Evolutionary conservation across 2,113 vertebrate species (phyloP).

Genomic region (Speoplatyrhinus poulsoni): DNA sequence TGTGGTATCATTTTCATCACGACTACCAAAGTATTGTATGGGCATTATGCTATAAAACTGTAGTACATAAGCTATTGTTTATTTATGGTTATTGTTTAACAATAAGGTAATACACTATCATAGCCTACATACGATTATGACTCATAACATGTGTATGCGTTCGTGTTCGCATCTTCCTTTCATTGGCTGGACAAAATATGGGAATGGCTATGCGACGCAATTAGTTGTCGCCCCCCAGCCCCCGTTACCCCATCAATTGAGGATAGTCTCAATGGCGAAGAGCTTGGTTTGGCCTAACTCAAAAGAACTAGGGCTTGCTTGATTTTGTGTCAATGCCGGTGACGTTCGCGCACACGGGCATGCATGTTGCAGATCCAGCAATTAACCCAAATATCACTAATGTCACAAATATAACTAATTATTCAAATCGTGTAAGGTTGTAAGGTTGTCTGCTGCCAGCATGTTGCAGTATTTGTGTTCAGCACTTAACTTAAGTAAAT

Average conservation of each 20-base stretch:
- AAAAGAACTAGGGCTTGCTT: constrained; percentile 50
- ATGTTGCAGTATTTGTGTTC: too few species aligned
- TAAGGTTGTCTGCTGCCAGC: too few species aligned
- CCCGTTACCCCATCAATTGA: constrained; percentile 66
- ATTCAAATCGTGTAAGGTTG: constrained; percentile 8
- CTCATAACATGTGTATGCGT: constrained; percentile 1
- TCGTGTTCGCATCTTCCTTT: constrained; percentile 4
- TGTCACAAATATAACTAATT: constrained; percentile 27
- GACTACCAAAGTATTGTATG: not conserved
- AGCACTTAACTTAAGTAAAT: too few species aligned
- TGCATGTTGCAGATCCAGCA: constrained; percentile 41
- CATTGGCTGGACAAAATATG: constrained; percentile 3
- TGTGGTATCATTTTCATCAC: constrained; percentile 1
- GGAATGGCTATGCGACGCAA: constrained; percentile 18
- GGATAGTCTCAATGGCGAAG: constrained; percentile 69
- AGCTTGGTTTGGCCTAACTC: constrained; percentile 47
- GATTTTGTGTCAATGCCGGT: constrained; percentile 33
- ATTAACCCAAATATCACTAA: constrained; percentile 51
- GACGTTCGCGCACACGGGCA: not conserved
- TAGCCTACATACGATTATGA: too few species aligned
- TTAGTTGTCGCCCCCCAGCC: constrained; percentile 40
- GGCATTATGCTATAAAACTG: not conserved
- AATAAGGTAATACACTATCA: not conserved
- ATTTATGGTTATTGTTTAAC: not conserved
- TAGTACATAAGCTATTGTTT: constrained; percentile 8